Percentiles rank a stretch among this genome's conserved stretches.
Conservation (phyloP, 2,113 vertebrate genomes). For the Callorhinus ursinus region DNA sequence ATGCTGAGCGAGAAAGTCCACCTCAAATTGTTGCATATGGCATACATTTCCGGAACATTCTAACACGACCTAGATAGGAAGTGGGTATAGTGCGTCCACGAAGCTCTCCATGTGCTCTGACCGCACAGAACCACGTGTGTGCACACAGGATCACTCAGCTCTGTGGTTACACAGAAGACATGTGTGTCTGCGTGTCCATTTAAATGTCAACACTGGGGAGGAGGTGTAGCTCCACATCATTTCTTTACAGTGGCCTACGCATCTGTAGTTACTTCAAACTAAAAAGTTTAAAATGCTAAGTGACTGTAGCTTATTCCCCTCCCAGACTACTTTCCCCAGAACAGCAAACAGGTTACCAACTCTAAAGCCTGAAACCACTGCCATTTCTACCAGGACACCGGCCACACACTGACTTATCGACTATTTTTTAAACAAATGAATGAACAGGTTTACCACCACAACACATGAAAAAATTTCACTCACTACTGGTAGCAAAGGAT, state of each 20-base stretch:
- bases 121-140: accelerated
- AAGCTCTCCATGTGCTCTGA: not conserved
- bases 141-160: too few species aligned
- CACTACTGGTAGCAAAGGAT: not conserved
- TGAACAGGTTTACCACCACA: not conserved
- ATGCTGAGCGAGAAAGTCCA: not conserved
- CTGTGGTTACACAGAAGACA: not conserved
- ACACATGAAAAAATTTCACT: not conserved
- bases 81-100: not conserved
- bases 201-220: accelerated
- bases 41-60: not conserved
- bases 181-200: accelerated
- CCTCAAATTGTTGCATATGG: not conserved
- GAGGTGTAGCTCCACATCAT: accelerated
- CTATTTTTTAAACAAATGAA: not conserved
- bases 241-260: not conserved
- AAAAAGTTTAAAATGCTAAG: not conserved
- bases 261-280: not conserved
- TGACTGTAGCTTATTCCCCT: not conserved
- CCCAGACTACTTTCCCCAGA: not conserved
- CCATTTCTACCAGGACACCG: accelerated
- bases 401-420: accelerated
- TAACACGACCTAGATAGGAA: accelerated
- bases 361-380: too few species aligned
- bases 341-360: accelerated